Conservation (phyloP, 2,797 vertebrate species). For the Chromis chromis region DNA sequence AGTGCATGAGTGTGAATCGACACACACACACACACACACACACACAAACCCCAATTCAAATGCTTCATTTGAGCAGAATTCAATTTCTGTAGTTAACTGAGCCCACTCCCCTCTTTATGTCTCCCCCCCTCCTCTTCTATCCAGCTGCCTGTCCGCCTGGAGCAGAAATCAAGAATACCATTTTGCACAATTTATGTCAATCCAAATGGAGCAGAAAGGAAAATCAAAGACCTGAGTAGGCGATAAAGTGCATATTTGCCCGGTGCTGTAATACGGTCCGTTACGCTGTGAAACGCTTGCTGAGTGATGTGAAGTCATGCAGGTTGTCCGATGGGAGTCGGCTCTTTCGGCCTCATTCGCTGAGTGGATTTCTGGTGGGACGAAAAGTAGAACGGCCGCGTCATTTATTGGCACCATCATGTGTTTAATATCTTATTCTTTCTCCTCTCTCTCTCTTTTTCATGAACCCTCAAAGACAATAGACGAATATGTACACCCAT, state of each 20-base stretch:
- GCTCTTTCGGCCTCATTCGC: constrained; percentile 22
- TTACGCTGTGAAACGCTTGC: constrained; percentile 61
- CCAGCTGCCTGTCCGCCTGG: constrained; percentile 60
- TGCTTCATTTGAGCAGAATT: constrained; percentile 46
- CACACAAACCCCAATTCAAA: constrained; percentile 21
- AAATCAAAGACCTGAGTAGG: constrained; percentile 76
- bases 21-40: background rate
- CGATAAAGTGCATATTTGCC: constrained; percentile 82
- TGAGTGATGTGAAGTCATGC: constrained; percentile 69
- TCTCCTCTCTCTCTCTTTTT: constrained; percentile 10
- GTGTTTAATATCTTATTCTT: constrained; percentile 41
- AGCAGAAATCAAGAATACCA: constrained; percentile 70
- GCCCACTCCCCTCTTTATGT: background rate
- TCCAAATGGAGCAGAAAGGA: constrained; percentile 75
- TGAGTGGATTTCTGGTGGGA: constrained; percentile 38
- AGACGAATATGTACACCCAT: no score
- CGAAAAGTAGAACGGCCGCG: constrained; percentile 40
- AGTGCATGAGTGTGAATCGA: constrained; percentile 29
- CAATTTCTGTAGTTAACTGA: constrained; percentile 29
- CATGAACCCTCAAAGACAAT: constrained; percentile 1
- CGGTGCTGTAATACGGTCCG: constrained; percentile 75
- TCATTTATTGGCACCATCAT: constrained; percentile 22
- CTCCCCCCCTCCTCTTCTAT: constrained; percentile 17
- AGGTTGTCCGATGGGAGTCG: constrained; percentile 44
- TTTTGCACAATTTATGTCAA: constrained; percentile 75